Evolutionary conservation across 2,888 invertebrate species (phyloP).

Genomic region (Hirtodrosophila trivittata): DNA sequence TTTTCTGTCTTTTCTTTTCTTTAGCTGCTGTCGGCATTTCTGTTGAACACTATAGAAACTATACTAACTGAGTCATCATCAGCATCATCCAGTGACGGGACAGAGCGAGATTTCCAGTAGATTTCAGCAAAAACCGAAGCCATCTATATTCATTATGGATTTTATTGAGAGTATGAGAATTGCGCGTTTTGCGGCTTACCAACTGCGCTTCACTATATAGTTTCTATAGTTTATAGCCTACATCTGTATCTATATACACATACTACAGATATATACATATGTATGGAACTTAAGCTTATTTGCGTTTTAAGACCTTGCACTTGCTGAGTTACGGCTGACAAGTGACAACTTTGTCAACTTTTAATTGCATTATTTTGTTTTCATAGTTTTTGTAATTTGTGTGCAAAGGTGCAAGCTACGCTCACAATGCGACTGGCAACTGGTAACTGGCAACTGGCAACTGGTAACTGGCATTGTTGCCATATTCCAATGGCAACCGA

Average conservation of each 20-base stretch:
- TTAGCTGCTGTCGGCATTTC: conserved; percentile 31
- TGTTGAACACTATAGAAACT: conserved; percentile 37
- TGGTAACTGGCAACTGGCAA: too few species aligned
- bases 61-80: conserved; percentile 52
- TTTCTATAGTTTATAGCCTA: conserved; percentile 4
- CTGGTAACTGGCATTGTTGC: neutral
- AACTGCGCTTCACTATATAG: conserved; percentile 32
- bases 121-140: conserved; percentile 10
- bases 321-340: conserved; percentile 54
- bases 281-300: conserved; percentile 44
- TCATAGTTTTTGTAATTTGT: conserved; percentile 53
- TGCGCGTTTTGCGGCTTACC: conserved; percentile 56
- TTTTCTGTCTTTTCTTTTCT: conserved; percentile 3
- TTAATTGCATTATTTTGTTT: conserved; percentile 75
- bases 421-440: too few species aligned
- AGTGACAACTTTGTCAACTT: conserved; percentile 68
- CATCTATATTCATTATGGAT: neutral
- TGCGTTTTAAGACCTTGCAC: conserved; percentile 70
- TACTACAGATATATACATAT: conserved; percentile 8
- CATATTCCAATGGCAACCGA: neutral
- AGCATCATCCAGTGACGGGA: conserved; percentile 11
- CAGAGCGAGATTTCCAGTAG: conserved; percentile 14
- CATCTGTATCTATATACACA: neutral
- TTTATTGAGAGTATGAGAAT: conserved; percentile 24
- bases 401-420: conserved; percentile 22